A percentile compares a stretch with the other conserved stretches of the same genome.
These are phyloP conservation scores for Perca schrenkii DNA, from an alignment of 2,113 vertebrate genomes.

Conservation along the genomic window DNA sequence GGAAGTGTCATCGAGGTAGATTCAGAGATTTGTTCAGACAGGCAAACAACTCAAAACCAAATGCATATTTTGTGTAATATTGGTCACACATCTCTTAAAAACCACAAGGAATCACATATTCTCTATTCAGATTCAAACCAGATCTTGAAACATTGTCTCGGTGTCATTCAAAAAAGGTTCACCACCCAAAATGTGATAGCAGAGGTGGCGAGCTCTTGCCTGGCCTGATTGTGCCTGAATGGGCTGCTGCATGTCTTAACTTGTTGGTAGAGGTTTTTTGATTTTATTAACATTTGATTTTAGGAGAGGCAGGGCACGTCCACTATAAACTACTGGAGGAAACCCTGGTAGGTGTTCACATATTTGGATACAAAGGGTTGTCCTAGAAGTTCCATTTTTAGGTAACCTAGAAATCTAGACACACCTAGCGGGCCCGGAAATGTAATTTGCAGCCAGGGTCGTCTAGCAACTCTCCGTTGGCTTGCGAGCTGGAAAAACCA, in stretches of 20 bases:
- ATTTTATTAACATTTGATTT: not conserved
- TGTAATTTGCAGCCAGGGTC: too few relatives aligned
- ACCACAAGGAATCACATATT: not conserved
- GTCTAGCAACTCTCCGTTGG: too few relatives aligned
- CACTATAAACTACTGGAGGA: not conserved
- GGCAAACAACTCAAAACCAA: not conserved
- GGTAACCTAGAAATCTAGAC: too few relatives aligned
- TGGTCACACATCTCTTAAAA: not conserved
- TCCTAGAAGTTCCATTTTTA: too few relatives aligned
- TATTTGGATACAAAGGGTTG: not conserved
- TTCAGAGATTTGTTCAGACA: constrained; percentile 1
- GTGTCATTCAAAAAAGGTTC: not conserved
- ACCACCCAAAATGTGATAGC: not conserved
- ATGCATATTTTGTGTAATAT: not conserved
- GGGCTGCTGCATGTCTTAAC: too few relatives aligned
- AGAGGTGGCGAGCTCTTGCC: not conserved
- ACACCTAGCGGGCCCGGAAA: too few relatives aligned
- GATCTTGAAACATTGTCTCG: not conserved
- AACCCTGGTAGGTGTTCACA: not conserved
- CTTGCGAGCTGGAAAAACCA: too few relatives aligned
- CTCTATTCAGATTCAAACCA: not conserved
- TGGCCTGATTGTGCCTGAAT: not conserved
- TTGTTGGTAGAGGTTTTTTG: too few relatives aligned
- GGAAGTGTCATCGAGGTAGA: constrained; percentile 15
- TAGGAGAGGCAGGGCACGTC: not conserved